These are phyloP conservation scores for Lycia hirtaria DNA, from an alignment of 2,888 invertebrate species.

Conservation along the genomic window DNA sequence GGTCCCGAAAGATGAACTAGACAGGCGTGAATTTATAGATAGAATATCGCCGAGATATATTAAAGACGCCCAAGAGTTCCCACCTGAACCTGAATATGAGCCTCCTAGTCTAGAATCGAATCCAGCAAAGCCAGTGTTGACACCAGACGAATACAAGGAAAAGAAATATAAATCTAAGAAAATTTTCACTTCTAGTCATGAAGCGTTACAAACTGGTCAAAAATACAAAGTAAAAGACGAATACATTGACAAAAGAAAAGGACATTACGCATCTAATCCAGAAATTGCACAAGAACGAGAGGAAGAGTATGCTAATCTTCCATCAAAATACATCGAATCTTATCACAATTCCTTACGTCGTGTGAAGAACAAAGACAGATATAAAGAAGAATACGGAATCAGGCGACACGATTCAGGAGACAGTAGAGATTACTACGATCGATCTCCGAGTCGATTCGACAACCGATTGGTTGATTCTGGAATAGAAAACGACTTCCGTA, in stretches of 20 bases:
- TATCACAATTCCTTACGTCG: constrained; percentile 87
- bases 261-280: constrained; percentile 86
- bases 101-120: constrained; percentile 88
- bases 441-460: constrained; percentile 76
- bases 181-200: constrained; percentile 80
- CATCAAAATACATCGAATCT: constrained; percentile 72
- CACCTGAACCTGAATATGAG: constrained; percentile 85
- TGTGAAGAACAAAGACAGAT: constrained; percentile 81
- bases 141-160: constrained; percentile 86
- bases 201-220: constrained; percentile 72
- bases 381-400: constrained; percentile 68
- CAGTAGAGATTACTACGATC: constrained; percentile 78
- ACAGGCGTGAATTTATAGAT: constrained; percentile 72
- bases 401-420: constrained; percentile 79
- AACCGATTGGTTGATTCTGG: constrained; percentile 91
- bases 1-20: constrained; percentile 67
- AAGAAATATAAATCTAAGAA: constrained; percentile 80
- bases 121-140: constrained; percentile 83
- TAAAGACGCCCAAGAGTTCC: constrained; percentile 64
- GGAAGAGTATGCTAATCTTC: constrained; percentile 78
- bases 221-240: constrained; percentile 78
- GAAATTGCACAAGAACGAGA: constrained; percentile 85
- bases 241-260: constrained; percentile 77
- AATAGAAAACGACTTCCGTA: constrained; percentile 92
- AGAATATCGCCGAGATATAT: constrained; percentile 64